phyloP scores from a whole-genome alignment of 2,888 invertebrate genomes.

The Achlya flavicornis region DNA sequence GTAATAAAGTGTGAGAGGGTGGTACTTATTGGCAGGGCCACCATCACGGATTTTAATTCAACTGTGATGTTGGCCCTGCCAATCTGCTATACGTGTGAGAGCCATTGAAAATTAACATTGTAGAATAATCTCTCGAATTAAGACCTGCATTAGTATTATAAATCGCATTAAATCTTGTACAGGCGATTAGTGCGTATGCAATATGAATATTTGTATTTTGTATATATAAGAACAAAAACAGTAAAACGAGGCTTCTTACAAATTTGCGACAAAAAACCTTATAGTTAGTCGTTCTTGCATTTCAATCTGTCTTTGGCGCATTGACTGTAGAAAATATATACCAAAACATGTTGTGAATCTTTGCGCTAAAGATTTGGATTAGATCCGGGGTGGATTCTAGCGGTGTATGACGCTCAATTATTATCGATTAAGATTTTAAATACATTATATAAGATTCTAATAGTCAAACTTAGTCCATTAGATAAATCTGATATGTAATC shows the following conservation, averaged over 20 bases:
- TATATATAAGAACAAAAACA: too few relatives aligned
- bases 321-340: background rate
- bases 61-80: too few relatives aligned
- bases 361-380: background rate
- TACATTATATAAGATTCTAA: slow-evolving; percentile 48
- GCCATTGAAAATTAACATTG: slow-evolving; percentile 28
- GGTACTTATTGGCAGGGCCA: too few relatives aligned
- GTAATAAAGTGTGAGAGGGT: slow-evolving; percentile 51
- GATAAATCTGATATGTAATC: slow-evolving; percentile 45
- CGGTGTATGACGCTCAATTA: slow-evolving; percentile 69
- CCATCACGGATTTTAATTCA: too few relatives aligned
- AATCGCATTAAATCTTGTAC: background rate
- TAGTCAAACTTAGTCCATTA: slow-evolving; percentile 64
- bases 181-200: background rate
- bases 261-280: background rate
- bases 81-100: too few relatives aligned
- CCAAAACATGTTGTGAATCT: background rate
- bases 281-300: background rate
- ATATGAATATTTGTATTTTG: slow-evolving; percentile 24
- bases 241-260: background rate
- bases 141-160: background rate
- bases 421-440: slow-evolving; percentile 45
- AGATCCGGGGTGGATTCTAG: background rate
- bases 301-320: background rate
- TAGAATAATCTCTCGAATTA: background rate